Conservation (phyloP, 2,113 vertebrate species). For the Nansenia antarctica region DNA sequence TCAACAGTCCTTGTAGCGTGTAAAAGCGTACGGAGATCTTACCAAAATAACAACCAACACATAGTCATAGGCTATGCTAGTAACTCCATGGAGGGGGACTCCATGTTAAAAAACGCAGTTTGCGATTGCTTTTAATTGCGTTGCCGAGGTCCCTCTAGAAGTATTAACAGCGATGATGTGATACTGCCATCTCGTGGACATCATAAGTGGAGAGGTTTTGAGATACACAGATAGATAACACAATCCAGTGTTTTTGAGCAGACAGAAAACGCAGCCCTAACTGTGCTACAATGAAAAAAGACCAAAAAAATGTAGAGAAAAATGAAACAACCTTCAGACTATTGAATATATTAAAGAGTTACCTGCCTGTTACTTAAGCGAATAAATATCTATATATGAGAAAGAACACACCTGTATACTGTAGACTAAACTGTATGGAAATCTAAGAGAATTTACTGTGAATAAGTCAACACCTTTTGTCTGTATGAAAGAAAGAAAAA, state of each 20-base stretch:
- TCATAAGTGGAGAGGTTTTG: slow-evolving; percentile 46
- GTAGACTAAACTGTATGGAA: slow-evolving; percentile 83
- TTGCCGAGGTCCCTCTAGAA: too few species aligned
- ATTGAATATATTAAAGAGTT: slow-evolving; percentile 84
- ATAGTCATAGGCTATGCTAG: too few species aligned
- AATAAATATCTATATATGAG: slow-evolving; percentile 81
- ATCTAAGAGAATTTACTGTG: slow-evolving; percentile 80
- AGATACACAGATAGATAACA: too few species aligned
- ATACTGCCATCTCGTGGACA: not conserved
- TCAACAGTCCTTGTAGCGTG: slow-evolving; percentile 49
- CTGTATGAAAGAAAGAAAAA: slow-evolving; percentile 82
- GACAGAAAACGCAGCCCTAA: slow-evolving; percentile 71
- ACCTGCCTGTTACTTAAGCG: slow-evolving; percentile 84
- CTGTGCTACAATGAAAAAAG: slow-evolving; percentile 73
- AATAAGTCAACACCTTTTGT: slow-evolving; percentile 84
- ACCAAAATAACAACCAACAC: too few species aligned
- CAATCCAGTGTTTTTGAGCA: slow-evolving; percentile 60
- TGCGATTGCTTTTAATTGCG: too few species aligned
- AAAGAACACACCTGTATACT: slow-evolving; percentile 83
- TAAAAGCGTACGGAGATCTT: not conserved
- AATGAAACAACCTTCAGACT: slow-evolving; percentile 64
- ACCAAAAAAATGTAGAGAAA: slow-evolving; percentile 57
- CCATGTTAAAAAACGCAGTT: too few species aligned
- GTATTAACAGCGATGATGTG: too few species aligned
- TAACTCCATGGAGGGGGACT: too few species aligned